Conservation (phyloP, 1,140 invertebrate species). For the Euwallacea fornicatus region DNA sequence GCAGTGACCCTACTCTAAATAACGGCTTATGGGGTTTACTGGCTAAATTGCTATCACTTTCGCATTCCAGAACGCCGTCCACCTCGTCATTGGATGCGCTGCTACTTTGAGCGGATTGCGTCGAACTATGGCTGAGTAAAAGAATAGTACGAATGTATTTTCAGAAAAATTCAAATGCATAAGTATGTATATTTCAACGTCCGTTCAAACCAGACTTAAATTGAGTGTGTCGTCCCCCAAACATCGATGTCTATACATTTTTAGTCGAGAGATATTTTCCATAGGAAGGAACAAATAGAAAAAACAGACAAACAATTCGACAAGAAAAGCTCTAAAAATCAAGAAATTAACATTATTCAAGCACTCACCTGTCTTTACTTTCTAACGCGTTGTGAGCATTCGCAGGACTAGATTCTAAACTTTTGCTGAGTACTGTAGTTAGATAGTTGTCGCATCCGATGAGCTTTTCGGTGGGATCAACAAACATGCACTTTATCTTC, state of each 20-base stretch:
- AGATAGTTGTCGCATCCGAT: constrained; percentile 70
- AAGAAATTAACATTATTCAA: neutral
- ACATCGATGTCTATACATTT: too few relatives aligned
- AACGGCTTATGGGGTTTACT: constrained; percentile 62
- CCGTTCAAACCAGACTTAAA: too few relatives aligned
- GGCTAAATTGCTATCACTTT: constrained; percentile 36
- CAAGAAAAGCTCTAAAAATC: neutral
- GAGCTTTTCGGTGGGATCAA: constrained; percentile 60
- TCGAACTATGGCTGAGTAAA: constrained; percentile 45
- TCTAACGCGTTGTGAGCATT: constrained; percentile 48
- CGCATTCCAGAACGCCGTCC: constrained; percentile 38
- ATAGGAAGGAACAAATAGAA: too few relatives aligned
- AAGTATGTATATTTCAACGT: too few relatives aligned
- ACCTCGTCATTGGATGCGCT: constrained; percentile 41
- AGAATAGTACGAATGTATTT: too few relatives aligned
- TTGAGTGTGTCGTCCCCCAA: too few relatives aligned
- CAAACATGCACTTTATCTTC: constrained; percentile 58
- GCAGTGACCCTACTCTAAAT: constrained; percentile 54
- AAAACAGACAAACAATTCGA: too few relatives aligned
- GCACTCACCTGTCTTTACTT: constrained; percentile 42
- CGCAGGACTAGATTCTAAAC: constrained; percentile 53
- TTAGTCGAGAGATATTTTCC: too few relatives aligned
- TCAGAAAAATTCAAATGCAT: too few relatives aligned
- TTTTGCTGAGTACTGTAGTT: constrained; percentile 61
- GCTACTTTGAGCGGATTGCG: constrained; percentile 44